A percentile compares a stretch with the other conserved stretches of the same genome.
Conservation (phyloP, 2,888 invertebrate genomes). For the Hyppa rectilinea region DNA sequence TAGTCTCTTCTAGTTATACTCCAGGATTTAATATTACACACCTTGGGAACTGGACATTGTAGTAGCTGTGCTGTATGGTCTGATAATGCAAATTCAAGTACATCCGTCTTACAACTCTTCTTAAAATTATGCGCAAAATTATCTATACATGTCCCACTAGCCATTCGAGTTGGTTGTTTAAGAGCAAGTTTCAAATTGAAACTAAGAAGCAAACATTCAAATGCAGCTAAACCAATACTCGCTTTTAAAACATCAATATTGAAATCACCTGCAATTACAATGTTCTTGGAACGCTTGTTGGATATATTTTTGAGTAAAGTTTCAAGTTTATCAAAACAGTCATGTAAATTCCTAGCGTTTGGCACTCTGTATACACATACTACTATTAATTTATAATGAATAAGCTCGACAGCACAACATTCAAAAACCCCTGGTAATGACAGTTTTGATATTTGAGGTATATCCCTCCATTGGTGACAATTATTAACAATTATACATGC, state of each 20-base stretch:
- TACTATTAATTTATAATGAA: conserved; percentile 3
- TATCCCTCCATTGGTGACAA: conserved; percentile 3
- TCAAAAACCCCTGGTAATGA: background rate
- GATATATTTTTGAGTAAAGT: background rate
- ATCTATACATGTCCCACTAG: background rate
- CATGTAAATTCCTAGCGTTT: background rate
- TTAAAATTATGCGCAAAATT: conserved; percentile 17
- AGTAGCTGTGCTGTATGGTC: no score
- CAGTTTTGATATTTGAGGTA: background rate
- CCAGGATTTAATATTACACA: no score
- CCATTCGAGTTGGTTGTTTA: conserved; percentile 6
- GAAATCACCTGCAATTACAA: conserved; percentile 13
- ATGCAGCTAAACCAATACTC: background rate
- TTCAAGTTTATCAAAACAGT: background rate
- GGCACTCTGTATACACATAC: conserved; percentile 2
- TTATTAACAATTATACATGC: background rate
- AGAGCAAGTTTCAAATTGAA: conserved; percentile 1
- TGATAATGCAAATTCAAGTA: no score
- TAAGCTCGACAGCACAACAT: conserved; percentile 1
- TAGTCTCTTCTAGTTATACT: no score
- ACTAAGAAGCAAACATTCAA: background rate
- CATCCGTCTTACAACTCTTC: no score
- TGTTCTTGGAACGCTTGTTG: background rate
- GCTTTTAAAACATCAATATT: background rate
- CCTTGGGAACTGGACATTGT: no score